A percentile compares a stretch with the other conserved stretches of the same genome.
phyloP scores from a whole-genome alignment of 2,888 invertebrate genomes.

The Diogma glabrata region DNA sequence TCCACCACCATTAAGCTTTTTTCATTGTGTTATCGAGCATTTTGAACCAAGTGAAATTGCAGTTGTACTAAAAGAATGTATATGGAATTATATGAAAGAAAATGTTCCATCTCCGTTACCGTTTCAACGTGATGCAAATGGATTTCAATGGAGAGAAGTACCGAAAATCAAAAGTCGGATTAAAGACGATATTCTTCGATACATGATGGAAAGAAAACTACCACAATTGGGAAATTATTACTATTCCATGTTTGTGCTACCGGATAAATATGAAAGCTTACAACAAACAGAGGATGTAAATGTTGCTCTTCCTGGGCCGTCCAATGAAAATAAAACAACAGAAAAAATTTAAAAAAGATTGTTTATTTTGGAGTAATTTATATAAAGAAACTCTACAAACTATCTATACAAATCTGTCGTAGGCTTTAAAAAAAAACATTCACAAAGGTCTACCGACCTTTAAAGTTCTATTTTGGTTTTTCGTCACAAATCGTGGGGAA shows the following conservation, averaged over 20 bases:
- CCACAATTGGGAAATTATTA: slow-evolving; percentile 64
- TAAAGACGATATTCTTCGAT: slow-evolving; percentile 39
- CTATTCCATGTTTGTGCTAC: slow-evolving; percentile 53
- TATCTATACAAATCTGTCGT: too few species aligned
- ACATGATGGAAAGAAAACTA: slow-evolving; percentile 70
- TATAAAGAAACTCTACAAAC: too few species aligned
- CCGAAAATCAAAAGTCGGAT: slow-evolving; percentile 53
- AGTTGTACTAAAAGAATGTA: slow-evolving; percentile 67
- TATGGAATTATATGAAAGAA: slow-evolving; percentile 84
- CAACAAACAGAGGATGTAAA: not conserved
- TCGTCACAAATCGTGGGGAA: too few species aligned
- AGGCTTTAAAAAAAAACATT: too few species aligned
- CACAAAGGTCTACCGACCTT: too few species aligned
- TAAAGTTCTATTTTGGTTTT: too few species aligned
- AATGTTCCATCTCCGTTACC: slow-evolving; percentile 77
- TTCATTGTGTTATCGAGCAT: slow-evolving; percentile 61
- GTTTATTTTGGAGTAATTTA: too few species aligned
- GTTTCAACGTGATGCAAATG: slow-evolving; percentile 56
- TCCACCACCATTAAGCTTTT: slow-evolving; percentile 68
- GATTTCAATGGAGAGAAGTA: slow-evolving; percentile 67
- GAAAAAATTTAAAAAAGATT: too few species aligned
- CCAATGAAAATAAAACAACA: too few species aligned
- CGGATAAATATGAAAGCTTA: slow-evolving; percentile 19
- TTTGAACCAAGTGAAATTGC: slow-evolving; percentile 66
- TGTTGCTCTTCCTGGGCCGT: too few species aligned